Conservation (phyloP, 2,888 invertebrate genomes). For the Junonia oenone region DNA sequence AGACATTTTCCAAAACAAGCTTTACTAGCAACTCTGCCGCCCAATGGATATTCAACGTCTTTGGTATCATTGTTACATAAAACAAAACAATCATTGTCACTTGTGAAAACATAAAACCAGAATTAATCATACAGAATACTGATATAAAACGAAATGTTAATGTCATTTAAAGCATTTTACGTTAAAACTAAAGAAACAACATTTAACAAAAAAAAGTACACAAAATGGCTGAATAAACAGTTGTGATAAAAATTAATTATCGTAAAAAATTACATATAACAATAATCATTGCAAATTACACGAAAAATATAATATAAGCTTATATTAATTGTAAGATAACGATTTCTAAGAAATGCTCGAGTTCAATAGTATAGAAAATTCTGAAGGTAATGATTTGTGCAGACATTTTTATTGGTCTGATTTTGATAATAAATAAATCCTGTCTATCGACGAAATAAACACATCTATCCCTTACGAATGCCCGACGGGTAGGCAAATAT, state of each 20-base stretch:
- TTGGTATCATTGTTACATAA: constrained; percentile 76
- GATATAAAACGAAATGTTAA: constrained; percentile 61
- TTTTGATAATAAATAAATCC: constrained; percentile 10
- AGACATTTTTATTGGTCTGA: constrained; percentile 4
- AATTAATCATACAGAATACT: constrained; percentile 56
- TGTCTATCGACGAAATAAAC: constrained; percentile 2
- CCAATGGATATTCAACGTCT: constrained; percentile 76
- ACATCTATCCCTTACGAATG: constrained; percentile 1
- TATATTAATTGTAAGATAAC: constrained; percentile 6
- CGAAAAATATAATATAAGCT: constrained; percentile 16
- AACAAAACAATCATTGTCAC: constrained; percentile 46
- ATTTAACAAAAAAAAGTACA: constrained; percentile 51
- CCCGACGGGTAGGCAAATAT: neutral
- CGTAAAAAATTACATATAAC: constrained; percentile 21
- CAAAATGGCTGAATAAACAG: constrained; percentile 47
- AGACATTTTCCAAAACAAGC: neutral
- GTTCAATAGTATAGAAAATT: constrained; percentile 3
- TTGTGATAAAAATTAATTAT: constrained; percentile 32
- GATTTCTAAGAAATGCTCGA: neutral
- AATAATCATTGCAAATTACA: constrained; percentile 24
- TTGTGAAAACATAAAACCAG: constrained; percentile 48
- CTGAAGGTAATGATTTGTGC: constrained; percentile 9
- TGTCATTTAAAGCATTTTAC: constrained; percentile 68
- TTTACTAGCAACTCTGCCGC: constrained; percentile 16
- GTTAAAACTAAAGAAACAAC: constrained; percentile 65